Percentiles rank a stretch among this genome's conserved stretches.
These are phyloP conservation scores for Prorops nasuta DNA, from an alignment of 1,140 invertebrate genomes.

Conservation along the genomic window DNA sequence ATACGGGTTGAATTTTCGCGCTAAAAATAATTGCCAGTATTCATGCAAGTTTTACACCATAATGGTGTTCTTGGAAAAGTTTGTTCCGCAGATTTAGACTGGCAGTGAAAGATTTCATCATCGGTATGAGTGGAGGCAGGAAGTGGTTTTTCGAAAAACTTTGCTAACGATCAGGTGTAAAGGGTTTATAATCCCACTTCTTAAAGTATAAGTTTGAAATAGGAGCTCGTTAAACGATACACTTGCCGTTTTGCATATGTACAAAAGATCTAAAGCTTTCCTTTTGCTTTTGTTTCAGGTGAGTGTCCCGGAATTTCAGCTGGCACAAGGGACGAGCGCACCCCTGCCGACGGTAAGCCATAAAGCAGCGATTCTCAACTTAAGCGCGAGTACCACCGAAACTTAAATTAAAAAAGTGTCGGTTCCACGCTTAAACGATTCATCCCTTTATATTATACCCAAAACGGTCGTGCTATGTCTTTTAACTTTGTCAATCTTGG, in stretches of 20 bases:
- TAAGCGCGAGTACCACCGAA: no score
- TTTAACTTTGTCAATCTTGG: no score
- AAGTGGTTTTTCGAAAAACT: not conserved
- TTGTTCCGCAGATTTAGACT: not conserved
- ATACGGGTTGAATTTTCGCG: no score
- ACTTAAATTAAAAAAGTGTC: no score
- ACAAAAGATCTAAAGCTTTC: not conserved
- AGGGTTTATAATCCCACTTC: not conserved
- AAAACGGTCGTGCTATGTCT: no score
- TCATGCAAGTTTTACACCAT: no score
- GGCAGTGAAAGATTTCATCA: not conserved
- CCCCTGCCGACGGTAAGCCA: constrained; percentile 35
- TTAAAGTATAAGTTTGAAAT: not conserved
- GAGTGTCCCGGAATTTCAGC: constrained; percentile 36
- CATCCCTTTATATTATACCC: no score
- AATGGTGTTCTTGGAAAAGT: no score
- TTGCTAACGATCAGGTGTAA: not conserved
- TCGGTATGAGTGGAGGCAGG: not conserved
- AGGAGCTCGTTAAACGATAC: no score
- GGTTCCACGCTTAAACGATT: no score
- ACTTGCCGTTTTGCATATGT: no score
- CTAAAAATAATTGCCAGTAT: no score
- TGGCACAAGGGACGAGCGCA: constrained; percentile 27
- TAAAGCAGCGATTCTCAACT: constrained; percentile 24
- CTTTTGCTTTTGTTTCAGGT: constrained; percentile 24